These are phyloP conservation scores for Vicugna pacos DNA, from an alignment of 2,113 vertebrate species.

Conservation along the genomic window DNA sequence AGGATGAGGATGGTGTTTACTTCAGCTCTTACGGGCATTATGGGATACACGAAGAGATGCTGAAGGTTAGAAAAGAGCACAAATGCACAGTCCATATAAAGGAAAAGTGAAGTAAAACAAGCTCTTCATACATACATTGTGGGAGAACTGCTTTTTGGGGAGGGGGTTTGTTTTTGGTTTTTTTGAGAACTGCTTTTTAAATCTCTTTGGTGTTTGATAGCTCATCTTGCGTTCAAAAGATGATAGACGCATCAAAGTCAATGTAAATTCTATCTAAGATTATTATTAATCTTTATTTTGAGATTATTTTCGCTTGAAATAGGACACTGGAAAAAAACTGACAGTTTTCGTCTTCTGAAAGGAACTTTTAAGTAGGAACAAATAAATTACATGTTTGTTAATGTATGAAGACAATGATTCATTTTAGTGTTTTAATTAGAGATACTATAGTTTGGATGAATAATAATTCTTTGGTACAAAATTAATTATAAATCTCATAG, in stretches of 20 bases:
- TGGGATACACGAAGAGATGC: conserved; percentile 98
- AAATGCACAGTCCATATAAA: neutral
- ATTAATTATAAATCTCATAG: neutral
- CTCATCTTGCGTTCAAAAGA: neutral
- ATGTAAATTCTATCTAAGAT: conserved; percentile 27
- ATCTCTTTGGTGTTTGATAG: conserved; percentile 65
- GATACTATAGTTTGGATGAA: neutral
- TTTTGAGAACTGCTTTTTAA: conserved; percentile 85
- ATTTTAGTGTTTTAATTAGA: conserved; percentile 40
- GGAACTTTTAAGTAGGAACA: conserved; percentile 2
- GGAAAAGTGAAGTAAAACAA: conserved; percentile 51
- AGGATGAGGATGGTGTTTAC: conserved; percentile 96
- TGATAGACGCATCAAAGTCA: neutral
- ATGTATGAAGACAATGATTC: neutral
- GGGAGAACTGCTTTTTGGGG: conserved; percentile 71
- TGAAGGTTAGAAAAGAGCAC: conserved; percentile 92
- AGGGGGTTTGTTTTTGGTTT: neutral
- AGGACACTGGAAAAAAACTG: neutral
- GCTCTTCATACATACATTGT: conserved; percentile 66
- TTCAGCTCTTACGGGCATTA: conserved; percentile 98
- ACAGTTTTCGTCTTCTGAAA: conserved; percentile 15
- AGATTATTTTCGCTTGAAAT: conserved; percentile 47
- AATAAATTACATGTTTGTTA: conserved; percentile 5
- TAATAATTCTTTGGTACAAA: conserved; percentile 41
- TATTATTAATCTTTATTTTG: conserved; percentile 25